These are phyloP conservation scores for Caenorhabditis virilis DNA, from an alignment of 2,888 invertebrate species.

Conservation along the genomic window DNA sequence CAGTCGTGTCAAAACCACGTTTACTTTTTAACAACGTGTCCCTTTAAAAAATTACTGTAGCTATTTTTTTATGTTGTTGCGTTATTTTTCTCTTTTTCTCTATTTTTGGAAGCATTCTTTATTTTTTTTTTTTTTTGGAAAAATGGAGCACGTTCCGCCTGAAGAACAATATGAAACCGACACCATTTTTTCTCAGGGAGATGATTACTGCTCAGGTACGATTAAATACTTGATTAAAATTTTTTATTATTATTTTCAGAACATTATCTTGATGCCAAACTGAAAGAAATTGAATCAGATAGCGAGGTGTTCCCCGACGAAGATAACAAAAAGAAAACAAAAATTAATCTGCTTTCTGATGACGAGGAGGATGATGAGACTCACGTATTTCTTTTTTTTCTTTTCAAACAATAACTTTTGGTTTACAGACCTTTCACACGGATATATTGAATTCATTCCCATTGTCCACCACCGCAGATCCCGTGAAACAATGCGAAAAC, in stretches of 20 bases:
- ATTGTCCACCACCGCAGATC: no score
- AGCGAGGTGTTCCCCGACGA: constrained; percentile 9
- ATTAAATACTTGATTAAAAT: not conserved
- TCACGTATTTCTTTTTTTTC: no score
- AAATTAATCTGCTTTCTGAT: not conserved
- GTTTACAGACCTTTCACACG: no score
- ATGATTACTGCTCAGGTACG: constrained; percentile 17
- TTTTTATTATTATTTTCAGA: constrained; percentile 10
- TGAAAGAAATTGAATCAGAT: constrained; percentile 21
- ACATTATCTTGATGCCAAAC: constrained; percentile 9
- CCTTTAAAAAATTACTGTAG: no score
- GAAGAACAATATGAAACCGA: constrained; percentile 29
- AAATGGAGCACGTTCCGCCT: constrained; percentile 8
- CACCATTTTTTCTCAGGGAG: constrained; percentile 31
- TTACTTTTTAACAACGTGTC: no score
- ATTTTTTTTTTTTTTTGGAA: not conserved
- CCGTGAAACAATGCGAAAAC: no score
- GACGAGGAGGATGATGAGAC: not conserved
- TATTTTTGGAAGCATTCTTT: no score
- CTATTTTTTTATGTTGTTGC: no score
- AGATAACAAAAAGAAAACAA: constrained; percentile 1
- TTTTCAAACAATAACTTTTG: no score
- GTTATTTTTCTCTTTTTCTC: no score
- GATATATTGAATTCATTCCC: no score
- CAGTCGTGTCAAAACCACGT: no score